Evolutionary conservation across 2,888 invertebrate genomes (phyloP).

Genomic region (Conomelus anceps): DNA sequence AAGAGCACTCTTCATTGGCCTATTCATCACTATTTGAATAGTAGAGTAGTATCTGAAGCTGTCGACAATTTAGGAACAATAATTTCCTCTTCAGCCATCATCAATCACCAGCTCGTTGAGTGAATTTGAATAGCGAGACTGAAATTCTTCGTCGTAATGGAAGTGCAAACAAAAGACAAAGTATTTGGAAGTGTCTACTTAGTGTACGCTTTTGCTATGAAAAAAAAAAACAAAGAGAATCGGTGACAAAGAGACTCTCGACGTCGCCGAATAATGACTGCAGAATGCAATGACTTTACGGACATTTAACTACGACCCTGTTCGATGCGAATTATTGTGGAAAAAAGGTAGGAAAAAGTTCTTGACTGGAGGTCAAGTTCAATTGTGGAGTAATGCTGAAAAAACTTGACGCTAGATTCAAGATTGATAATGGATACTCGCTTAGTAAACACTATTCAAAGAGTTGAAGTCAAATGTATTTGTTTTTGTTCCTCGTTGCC

Average conservation of each 20-base stretch:
- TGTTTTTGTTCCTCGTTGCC: neutral
- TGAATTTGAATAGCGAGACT: neutral
- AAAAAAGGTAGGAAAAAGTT: neutral
- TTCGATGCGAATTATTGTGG: neutral
- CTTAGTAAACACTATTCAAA: neutral
- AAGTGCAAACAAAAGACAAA: neutral
- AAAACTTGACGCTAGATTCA: neutral
- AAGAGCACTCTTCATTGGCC: too few relatives aligned
- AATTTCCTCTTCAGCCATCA: neutral
- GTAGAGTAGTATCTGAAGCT: neutral
- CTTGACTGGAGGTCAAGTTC: neutral
- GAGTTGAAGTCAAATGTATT: neutral
- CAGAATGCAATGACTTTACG: neutral
- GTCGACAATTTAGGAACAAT: neutral
- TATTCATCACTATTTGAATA: neutral
- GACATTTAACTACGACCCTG: neutral
- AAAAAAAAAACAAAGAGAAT: neutral
- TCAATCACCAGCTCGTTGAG: neutral
- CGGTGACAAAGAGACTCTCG: neutral
- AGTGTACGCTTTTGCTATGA: neutral
- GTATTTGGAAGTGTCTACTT: neutral
- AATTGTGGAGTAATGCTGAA: neutral
- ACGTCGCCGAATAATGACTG: neutral
- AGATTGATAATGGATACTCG: neutral
- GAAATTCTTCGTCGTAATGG: neutral